Evolutionary conservation across 2,113 vertebrate species (phyloP).

Genomic region (Sphaerodactylus townsendi): DNA sequence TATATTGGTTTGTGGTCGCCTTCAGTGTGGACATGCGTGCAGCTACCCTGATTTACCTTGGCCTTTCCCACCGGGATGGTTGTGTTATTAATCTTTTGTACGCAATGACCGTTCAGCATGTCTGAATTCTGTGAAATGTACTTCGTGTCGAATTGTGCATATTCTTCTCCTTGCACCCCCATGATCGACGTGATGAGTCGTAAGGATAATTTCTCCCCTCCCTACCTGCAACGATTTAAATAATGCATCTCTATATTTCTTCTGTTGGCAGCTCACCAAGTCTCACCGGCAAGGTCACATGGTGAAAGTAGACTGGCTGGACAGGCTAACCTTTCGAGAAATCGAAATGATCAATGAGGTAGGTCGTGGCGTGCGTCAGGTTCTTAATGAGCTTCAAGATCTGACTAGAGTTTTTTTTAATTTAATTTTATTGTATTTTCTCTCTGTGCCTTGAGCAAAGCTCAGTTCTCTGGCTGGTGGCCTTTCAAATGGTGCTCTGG

Average conservation of each 20-base stretch:
- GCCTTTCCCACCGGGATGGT: accelerated
- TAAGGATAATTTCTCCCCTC: not conserved
- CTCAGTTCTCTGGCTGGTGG: not conserved
- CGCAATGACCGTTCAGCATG: not conserved
- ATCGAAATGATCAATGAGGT: constrained; percentile 99
- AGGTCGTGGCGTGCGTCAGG: not conserved
- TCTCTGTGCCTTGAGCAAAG: accelerated
- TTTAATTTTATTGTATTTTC: too few relatives aligned
- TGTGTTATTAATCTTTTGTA: not conserved
- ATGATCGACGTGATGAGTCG: not conserved
- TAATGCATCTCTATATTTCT: not conserved
- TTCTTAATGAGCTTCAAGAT: not conserved
- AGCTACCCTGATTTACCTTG: too few relatives aligned
- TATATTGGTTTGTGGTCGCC: too few relatives aligned
- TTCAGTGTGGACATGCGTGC: too few relatives aligned
- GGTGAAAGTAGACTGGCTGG: constrained; percentile 99
- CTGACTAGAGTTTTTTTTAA: not conserved
- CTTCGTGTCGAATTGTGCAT: accelerated
- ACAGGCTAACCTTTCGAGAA: constrained; percentile 96
- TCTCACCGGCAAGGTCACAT: constrained; percentile 98
- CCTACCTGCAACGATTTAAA: not conserved
- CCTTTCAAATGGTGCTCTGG: too few relatives aligned
- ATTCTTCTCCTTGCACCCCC: not conserved
- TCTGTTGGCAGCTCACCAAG: constrained; percentile 87
- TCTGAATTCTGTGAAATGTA: not conserved